Evolutionary conservation across 2,797 vertebrate genomes (phyloP).

Genomic region (Parambassis ranga): DNA sequence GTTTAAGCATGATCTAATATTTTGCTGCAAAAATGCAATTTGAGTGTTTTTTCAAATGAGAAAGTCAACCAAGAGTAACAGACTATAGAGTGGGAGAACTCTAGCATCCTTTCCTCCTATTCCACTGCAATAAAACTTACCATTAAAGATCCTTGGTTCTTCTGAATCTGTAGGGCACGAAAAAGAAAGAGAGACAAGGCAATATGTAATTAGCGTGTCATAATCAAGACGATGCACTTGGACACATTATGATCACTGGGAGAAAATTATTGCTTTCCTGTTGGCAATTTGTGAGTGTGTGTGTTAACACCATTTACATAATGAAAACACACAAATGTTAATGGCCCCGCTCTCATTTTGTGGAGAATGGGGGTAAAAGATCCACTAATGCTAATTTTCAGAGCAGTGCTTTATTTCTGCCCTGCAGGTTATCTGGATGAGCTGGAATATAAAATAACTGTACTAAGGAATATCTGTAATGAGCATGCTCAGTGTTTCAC

Average conservation of each 20-base stretch:
- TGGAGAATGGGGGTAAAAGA: slow-evolving; percentile 92
- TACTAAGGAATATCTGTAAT: slow-evolving; percentile 25
- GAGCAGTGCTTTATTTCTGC: slow-evolving; percentile 90
- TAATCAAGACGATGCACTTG: slow-evolving; percentile 99
- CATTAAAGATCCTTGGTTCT: slow-evolving; percentile 99
- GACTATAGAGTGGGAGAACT: slow-evolving; percentile 82
- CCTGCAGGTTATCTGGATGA: slow-evolving; percentile 93
- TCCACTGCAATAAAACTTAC: slow-evolving; percentile 92
- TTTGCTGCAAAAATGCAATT: slow-evolving; percentile 93
- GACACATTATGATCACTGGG: slow-evolving; percentile 99
- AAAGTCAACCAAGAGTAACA: slow-evolving; percentile 89
- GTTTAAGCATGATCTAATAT: slow-evolving; percentile 90
- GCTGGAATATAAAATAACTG: slow-evolving; percentile 49
- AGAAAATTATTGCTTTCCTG: slow-evolving; percentile 99
- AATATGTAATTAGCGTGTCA: slow-evolving; percentile 99
- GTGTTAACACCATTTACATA: slow-evolving; percentile 99
- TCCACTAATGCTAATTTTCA: slow-evolving; percentile 94
- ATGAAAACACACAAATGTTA: slow-evolving; percentile 99
- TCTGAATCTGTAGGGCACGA: slow-evolving; percentile 94
- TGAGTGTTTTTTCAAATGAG: slow-evolving; percentile 89
- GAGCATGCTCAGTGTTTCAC: slow-evolving; percentile 11
- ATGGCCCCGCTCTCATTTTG: slow-evolving; percentile 98
- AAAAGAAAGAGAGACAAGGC: slow-evolving; percentile 74
- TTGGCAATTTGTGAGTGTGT: slow-evolving; percentile 99
- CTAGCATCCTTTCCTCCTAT: slow-evolving; percentile 55